These are phyloP conservation scores for Drosophila rufa DNA, from an alignment of 1,140 invertebrate genomes.

Conservation along the genomic window DNA sequence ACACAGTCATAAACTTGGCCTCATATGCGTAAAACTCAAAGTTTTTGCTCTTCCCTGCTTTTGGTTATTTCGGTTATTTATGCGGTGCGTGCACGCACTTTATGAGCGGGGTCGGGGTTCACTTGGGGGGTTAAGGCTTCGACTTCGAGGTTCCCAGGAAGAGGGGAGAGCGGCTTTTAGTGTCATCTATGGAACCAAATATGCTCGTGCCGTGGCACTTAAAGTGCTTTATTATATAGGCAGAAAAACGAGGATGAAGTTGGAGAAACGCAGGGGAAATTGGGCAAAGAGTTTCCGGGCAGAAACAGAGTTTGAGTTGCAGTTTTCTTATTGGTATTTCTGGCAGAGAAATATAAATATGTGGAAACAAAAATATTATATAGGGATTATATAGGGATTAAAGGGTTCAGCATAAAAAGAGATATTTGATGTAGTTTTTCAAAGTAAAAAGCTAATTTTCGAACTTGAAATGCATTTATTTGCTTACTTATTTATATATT, in stretches of 20 bases:
- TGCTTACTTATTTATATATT: not conserved
- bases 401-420: not conserved
- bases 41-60: slow-evolving; percentile 10
- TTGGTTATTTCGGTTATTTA: slow-evolving; percentile 49
- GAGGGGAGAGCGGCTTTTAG: slow-evolving; percentile 32
- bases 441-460: too few species aligned
- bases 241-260: slow-evolving; percentile 5
- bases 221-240: slow-evolving; percentile 48
- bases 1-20: slow-evolving; percentile 67
- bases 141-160: not conserved
- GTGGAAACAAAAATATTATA: not conserved
- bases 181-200: slow-evolving; percentile 54
- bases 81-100: slow-evolving; percentile 52
- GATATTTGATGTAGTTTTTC: too few species aligned
- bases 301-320: not conserved
- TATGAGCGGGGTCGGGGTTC: slow-evolving; percentile 30
- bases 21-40: slow-evolving; percentile 68
- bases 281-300: slow-evolving; percentile 2
- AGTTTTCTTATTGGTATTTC: not conserved
- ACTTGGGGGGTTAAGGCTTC: not conserved
- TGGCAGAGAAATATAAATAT: slow-evolving; percentile 1
- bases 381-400: too few species aligned
- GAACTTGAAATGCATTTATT: too few species aligned
- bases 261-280: slow-evolving; percentile 6
- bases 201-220: slow-evolving; percentile 59